Evolutionary conservation across 2,888 invertebrate genomes (phyloP).

Genomic region (Allygus modestus): DNA sequence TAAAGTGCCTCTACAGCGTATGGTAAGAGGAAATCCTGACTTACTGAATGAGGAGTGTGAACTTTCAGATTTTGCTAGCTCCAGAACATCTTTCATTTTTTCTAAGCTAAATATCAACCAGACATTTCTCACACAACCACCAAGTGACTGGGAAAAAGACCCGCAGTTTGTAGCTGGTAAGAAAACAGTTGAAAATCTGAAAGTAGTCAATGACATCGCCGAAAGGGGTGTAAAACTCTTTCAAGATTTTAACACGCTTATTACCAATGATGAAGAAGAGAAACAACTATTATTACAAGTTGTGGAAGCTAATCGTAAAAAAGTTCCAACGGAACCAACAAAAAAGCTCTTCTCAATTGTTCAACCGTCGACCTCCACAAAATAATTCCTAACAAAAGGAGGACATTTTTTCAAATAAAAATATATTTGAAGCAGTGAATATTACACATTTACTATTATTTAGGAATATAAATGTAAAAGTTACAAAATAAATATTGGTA

Average conservation of each 20-base stretch:
- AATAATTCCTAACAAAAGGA: neutral
- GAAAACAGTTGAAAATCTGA: neutral
- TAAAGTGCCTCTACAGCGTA: too few species aligned
- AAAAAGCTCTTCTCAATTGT: slow-evolving; percentile 11
- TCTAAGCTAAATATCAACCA: slow-evolving; percentile 10
- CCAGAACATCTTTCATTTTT: slow-evolving; percentile 20
- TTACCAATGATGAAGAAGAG: slow-evolving; percentile 63
- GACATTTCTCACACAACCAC: slow-evolving; percentile 7
- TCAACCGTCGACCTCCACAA: neutral
- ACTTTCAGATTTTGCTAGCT: slow-evolving; percentile 22
- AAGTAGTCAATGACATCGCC: slow-evolving; percentile 49
- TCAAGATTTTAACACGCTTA: slow-evolving; percentile 69
- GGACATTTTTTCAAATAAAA: too few species aligned
- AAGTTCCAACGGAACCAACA: slow-evolving; percentile 22
- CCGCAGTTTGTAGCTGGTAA: slow-evolving; percentile 6
- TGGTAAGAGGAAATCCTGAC: too few species aligned
- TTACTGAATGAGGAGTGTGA: too few species aligned
- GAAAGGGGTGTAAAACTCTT: slow-evolving; percentile 63
- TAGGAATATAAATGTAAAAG: too few species aligned
- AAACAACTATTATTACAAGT: slow-evolving; percentile 18
- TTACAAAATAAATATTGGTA: too few species aligned
- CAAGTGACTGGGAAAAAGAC: slow-evolving; percentile 24
- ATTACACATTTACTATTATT: too few species aligned
- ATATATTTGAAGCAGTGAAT: too few species aligned
- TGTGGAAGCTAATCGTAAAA: neutral